A percentile compares a stretch with the other conserved stretches of the same genome.
These are phyloP conservation scores for Diaperis boleti DNA, from an alignment of 2,888 invertebrate species.

Conservation along the genomic window DNA sequence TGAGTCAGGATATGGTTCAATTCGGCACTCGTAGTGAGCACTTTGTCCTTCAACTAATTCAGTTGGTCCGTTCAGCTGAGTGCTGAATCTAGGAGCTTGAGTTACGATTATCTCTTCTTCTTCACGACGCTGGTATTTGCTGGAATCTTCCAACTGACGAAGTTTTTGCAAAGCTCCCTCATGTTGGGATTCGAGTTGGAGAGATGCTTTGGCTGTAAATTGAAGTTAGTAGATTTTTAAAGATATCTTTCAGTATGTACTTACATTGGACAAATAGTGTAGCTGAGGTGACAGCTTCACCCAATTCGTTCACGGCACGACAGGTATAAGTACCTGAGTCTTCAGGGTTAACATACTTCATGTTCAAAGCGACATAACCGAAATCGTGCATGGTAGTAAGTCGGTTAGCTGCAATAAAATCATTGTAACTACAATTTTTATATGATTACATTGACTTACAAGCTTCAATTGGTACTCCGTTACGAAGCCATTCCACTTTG, in stretches of 20 bases:
- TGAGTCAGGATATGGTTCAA: constrained; percentile 92
- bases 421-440: background rate
- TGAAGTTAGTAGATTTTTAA: background rate
- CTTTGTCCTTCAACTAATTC: constrained; percentile 89
- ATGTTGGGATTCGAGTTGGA: constrained; percentile 90
- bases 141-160: constrained; percentile 85
- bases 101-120: constrained; percentile 85
- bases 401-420: constrained; percentile 77
- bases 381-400: constrained; percentile 97
- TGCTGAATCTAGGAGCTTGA: constrained; percentile 87
- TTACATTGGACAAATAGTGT: constrained; percentile 89
- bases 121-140: constrained; percentile 83
- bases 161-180: constrained; percentile 90
- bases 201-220: constrained; percentile 82
- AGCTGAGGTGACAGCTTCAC: constrained; percentile 95
- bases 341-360: constrained; percentile 94
- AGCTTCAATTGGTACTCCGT: constrained; percentile 91
- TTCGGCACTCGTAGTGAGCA: constrained; percentile 92
- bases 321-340: constrained; percentile 98
- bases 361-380: constrained; percentile 95
- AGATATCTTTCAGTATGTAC: constrained; percentile 56
- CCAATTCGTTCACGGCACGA: constrained; percentile 90
- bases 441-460: constrained; percentile 70
- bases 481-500: constrained; percentile 93
- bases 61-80: constrained; percentile 88